Conservation (phyloP, 2,888 invertebrate species). For the Adela reaumurella region DNA sequence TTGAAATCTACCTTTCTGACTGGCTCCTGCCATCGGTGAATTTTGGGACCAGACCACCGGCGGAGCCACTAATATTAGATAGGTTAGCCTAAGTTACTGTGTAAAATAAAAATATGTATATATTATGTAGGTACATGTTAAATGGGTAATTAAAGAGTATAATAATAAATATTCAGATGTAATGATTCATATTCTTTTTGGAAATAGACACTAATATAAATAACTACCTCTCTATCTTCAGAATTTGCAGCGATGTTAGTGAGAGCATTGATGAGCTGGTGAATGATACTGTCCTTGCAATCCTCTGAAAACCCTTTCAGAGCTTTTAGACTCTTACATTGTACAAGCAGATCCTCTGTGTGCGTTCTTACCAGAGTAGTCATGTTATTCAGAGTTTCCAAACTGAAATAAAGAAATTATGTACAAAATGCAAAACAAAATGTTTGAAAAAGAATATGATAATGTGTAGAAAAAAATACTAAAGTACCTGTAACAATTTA, state of each 20-base stretch:
- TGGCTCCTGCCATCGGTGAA: no score
- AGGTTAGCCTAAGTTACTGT: no score
- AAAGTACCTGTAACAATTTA: constrained; percentile 31
- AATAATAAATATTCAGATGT: no score
- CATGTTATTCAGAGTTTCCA: constrained; percentile 53
- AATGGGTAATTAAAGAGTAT: no score
- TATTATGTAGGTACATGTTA: no score
- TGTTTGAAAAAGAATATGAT: constrained; percentile 5
- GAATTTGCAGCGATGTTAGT: constrained; percentile 50
- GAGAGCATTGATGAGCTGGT: constrained; percentile 59
- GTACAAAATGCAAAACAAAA: no score
- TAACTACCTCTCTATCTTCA: constrained; percentile 17
- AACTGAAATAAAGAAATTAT: constrained; percentile 35
- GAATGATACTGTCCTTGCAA: constrained; percentile 58
- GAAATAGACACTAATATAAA: no score
- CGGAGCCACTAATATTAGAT: no score
- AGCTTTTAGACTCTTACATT: constrained; percentile 51
- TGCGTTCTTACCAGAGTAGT: constrained; percentile 46
- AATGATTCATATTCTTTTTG: no score
- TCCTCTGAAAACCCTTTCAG: constrained; percentile 64
- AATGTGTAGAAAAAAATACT: constrained; percentile 1
- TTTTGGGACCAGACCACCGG: no score
- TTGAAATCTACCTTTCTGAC: no score
- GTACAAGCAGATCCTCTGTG: constrained; percentile 44
- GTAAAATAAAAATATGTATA: no score